Evolutionary conservation across 2,797 vertebrate genomes (phyloP), one percentile per base, ranked within the genome.

Genomic region (Peromyscus eremicus): DNA sequence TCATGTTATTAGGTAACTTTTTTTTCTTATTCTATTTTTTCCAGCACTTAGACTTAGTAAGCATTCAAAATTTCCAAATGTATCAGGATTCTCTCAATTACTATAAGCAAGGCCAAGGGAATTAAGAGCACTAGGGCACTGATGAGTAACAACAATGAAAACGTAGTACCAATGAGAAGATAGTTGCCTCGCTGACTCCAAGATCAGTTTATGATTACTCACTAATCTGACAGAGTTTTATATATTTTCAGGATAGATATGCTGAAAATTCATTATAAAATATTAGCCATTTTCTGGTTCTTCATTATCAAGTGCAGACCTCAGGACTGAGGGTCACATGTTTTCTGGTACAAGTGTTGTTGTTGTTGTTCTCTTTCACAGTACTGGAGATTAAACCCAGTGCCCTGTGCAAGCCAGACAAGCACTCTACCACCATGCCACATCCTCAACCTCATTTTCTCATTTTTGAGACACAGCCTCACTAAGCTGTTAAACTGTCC

Each of bases 251-350:
- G 37, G 21, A 84, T 75, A 79, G 37, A 91, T 87, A 70, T 70
- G n/a, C 46, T 96, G n/a, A 93, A 96, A 95, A 55, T 94, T 12
- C 46, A 91, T 60, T 85, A 94, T 1, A 82, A 94, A 92, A 91
- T 68, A 92, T 29, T 91, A 93, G 16, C 55, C 70, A 87, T 92
- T 92, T 82, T 32, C 60, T 93, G 57, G 46, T 75, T 95, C 55
- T 77, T 94, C 73, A 90, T 62, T 81, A 12, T 90, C 76, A 96
- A 14, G 14, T 17, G 2, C 3, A 97, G 87, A 84, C 14, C 71
- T 94, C 89, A 96, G 91, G 80, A 93, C 27, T 57, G 66, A n/a
- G 46, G 55, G 19, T 34, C 13, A 46, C 1, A 2, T 79, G 37
- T 34, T 75, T 75, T 66, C 46, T 64, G 32, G 27, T 92, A 29